Evolutionary conservation across 1,140 invertebrate species (phyloP), one percentile per base, ranked within the genome.

Genomic region (Drosophila mayri): DNA sequence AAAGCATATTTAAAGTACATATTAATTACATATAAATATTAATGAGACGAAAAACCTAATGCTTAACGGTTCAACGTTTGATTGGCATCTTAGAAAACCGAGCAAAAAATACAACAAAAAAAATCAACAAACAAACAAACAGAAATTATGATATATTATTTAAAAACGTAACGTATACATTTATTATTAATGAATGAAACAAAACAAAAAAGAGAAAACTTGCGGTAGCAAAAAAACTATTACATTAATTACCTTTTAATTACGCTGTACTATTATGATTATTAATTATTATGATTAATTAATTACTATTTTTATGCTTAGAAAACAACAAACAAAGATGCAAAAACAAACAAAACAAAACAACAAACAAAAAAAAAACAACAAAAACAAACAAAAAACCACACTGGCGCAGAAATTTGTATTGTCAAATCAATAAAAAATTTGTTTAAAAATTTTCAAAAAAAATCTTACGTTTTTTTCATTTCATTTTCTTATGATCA

Each of bases 371-470:
- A 65, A 57, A 81, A 79, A 73, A 44, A 77, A 63, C 22, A 76
- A 66, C 50, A 46, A 71, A 52, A 66, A 66, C 16, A 66, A 79
- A 66, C 16, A 66, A 79, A 71, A 73, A 80, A 57, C 28, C 41
- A 66, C 59, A 79, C 78, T 61, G 81, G 78, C 78, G 81, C 85
- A 90, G 81, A 88, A 87, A 87, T 88, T 88, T 90, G 76, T 87
- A 87, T 88, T 76, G 84, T 88, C 85, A 87, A 87, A 88, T 74
- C 84, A 88, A 88, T 88, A 88, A 88, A 85, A 90, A 84, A 90
- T 81, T 90, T 81, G 70, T 88, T 88, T 81, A 87, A 84, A 84
- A 81, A 54, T 67, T 67, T 79, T 30, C 30, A 81, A 79, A 67
- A 55, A 83, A 72, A 59, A 22, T 70, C 52, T 76, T 84, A 0